A percentile compares a stretch with the other conserved stretches of the same genome.
Conservation (phyloP, 1,140 invertebrate genomes). For the Liolophura sinensis region DNA sequence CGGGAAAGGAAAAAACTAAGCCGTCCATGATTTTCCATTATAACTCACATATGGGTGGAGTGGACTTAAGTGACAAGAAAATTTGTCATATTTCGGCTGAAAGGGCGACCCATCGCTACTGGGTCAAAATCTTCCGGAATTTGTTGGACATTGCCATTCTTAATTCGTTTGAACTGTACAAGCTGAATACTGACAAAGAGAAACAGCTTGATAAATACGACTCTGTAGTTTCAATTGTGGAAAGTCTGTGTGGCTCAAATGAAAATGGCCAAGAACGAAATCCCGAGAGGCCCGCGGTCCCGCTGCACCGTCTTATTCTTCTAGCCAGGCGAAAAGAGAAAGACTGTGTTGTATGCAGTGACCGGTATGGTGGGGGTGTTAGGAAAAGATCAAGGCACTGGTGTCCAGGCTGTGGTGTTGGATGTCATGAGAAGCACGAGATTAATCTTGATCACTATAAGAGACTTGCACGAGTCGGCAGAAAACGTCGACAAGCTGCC, state of each 20-base stretch:
- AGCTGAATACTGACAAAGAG: background rate
- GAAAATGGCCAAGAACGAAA: too few species aligned
- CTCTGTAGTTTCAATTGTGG: conserved; percentile 3
- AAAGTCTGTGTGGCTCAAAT: conserved; percentile 4
- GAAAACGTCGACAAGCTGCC: too few species aligned
- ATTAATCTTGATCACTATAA: too few species aligned
- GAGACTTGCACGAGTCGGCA: too few species aligned
- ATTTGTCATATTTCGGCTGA: conserved; percentile 8
- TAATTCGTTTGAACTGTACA: conserved; percentile 7
- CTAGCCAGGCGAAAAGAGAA: conserved; percentile 9
- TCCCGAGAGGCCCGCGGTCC: background rate
- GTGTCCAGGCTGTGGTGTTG: conserved; percentile 13
- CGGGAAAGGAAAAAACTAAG: conserved; percentile 3
- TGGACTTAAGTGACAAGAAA: conserved; percentile 12
- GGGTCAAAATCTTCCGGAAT: conserved; percentile 11
- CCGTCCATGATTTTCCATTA: conserved; percentile 12
- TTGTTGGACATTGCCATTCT: conserved; percentile 8
- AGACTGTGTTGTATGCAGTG: conserved; percentile 18
- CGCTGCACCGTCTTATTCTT: background rate
- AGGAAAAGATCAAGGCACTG: conserved; percentile 9
- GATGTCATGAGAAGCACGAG: background rate
- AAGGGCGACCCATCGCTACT: conserved; percentile 7
- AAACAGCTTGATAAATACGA: background rate
- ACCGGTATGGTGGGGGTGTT: conserved; percentile 4
- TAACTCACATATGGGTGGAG: conserved; percentile 13